These are phyloP conservation scores for Ceyx margarethae DNA, from an alignment of 2,113 vertebrate species.

Conservation along the genomic window DNA sequence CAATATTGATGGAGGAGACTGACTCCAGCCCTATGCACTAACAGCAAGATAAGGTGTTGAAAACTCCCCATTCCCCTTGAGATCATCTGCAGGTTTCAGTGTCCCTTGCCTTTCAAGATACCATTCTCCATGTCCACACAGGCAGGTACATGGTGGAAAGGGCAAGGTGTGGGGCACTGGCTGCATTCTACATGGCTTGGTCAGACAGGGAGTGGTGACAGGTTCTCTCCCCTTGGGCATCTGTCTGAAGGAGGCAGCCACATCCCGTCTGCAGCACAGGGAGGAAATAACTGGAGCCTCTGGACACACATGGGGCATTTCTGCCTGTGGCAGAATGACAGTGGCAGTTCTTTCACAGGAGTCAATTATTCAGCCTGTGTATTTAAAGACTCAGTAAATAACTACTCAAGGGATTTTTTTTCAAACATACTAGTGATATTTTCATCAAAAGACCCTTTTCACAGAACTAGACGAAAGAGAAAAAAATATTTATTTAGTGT, in stretches of 20 bases:
- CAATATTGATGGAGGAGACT: neutral
- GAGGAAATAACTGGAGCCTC: neutral
- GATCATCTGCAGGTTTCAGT: neutral
- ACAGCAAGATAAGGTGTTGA: accelerated
- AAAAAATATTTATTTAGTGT: conserved; percentile 35
- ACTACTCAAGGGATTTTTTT: neutral
- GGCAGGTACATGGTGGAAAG: neutral
- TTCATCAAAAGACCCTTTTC: conserved; percentile 58
- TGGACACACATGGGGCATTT: neutral
- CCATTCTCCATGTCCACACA: neutral
- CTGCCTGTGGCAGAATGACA: neutral
- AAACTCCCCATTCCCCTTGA: accelerated
- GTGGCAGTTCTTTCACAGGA: neutral
- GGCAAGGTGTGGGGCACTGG: neutral
- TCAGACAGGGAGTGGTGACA: neutral
- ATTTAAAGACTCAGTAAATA: conserved; percentile 60
- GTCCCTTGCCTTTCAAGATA: neutral
- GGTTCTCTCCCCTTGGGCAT: neutral
- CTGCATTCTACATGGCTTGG: accelerated
- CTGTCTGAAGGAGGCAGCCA: neutral
- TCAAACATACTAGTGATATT: conserved; percentile 8
- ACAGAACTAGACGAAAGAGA: neutral
- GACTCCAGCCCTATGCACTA: neutral
- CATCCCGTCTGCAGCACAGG: neutral
- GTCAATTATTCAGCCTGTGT: conserved; percentile 13